Percentiles rank a stretch among this genome's conserved stretches.
phyloP scores from a whole-genome alignment of 2,113 vertebrate species.

The Stictonetta naevosa region DNA sequence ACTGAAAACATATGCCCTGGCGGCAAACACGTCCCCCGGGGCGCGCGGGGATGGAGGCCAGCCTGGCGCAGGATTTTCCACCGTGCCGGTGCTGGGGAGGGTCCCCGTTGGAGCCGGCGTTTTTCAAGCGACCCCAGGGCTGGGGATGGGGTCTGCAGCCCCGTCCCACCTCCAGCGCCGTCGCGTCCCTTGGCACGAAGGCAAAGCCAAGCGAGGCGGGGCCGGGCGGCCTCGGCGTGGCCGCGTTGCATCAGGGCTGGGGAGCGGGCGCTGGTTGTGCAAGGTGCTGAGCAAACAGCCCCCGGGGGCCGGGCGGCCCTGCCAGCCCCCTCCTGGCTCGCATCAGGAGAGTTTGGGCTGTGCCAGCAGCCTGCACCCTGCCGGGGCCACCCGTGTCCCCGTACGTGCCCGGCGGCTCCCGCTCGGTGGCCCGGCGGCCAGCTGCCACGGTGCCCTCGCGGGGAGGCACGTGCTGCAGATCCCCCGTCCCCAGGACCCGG shows the following conservation, averaged over 20 bases:
- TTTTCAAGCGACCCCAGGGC: background rate
- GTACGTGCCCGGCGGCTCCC: background rate
- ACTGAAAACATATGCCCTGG: constrained; percentile 66
- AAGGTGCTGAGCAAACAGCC: background rate
- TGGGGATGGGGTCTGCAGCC: background rate
- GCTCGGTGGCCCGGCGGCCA: fast-evolving
- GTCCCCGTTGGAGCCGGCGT: background rate
- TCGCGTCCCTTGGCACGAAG: background rate
- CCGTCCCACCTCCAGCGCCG: fast-evolving
- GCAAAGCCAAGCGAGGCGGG: background rate
- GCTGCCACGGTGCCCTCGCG: background rate
- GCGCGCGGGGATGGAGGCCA: constrained; percentile 8
- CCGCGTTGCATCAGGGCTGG: background rate
- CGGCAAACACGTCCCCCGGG: constrained; percentile 38
- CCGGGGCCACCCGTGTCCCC: too few species aligned
- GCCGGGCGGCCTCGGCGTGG: background rate
- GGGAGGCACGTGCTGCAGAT: background rate
- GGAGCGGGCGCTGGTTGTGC: background rate
- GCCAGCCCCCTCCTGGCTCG: fast-evolving
- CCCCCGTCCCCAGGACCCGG: background rate
- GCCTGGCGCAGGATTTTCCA: constrained; percentile 55
- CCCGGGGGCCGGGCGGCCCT: fast-evolving
- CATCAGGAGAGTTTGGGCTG: fast-evolving
- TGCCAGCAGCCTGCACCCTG: fast-evolving
- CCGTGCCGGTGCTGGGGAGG: background rate